phyloP scores from a whole-genome alignment of 2,797 vertebrate genomes.

The Nasua narica region DNA sequence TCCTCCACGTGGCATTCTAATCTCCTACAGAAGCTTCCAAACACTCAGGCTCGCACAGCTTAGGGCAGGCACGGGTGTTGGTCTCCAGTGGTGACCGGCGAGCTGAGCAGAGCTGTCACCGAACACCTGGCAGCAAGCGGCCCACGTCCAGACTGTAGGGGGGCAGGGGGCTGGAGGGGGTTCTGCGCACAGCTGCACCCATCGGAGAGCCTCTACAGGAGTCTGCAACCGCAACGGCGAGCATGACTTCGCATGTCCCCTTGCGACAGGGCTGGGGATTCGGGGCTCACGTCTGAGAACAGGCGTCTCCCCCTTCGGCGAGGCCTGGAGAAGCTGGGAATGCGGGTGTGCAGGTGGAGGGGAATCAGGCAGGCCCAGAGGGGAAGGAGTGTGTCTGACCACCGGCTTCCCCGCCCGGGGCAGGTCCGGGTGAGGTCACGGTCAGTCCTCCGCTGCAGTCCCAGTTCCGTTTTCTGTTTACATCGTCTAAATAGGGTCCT shows the following conservation, averaged over 20 bases:
- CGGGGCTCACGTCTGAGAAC: neutral
- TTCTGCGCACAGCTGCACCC: neutral
- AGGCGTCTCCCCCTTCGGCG: neutral
- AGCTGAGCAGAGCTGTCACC: neutral
- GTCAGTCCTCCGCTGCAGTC: neutral
- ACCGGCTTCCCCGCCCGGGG: neutral
- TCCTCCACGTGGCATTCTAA: neutral
- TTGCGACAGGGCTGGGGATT: neutral
- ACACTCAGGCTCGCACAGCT: neutral
- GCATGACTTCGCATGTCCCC: neutral
- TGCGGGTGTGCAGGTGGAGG: neutral
- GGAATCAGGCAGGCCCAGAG: fast-evolving
- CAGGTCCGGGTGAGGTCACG: neutral
- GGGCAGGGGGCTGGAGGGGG: fast-evolving
- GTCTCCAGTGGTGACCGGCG: neutral
- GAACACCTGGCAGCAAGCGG: too few relatives aligned
- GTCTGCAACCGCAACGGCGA: neutral
- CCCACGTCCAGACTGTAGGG: neutral
- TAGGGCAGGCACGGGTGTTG: neutral
- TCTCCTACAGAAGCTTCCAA: neutral
- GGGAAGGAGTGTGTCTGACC: neutral
- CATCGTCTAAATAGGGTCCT: neutral
- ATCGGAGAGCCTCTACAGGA: neutral
- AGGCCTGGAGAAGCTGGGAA: neutral
- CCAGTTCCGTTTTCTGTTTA: neutral